Evolutionary conservation across 64 coral and sea anemone genomes (phyloP).

Genomic region (Dendronephthya gigantea): DNA sequence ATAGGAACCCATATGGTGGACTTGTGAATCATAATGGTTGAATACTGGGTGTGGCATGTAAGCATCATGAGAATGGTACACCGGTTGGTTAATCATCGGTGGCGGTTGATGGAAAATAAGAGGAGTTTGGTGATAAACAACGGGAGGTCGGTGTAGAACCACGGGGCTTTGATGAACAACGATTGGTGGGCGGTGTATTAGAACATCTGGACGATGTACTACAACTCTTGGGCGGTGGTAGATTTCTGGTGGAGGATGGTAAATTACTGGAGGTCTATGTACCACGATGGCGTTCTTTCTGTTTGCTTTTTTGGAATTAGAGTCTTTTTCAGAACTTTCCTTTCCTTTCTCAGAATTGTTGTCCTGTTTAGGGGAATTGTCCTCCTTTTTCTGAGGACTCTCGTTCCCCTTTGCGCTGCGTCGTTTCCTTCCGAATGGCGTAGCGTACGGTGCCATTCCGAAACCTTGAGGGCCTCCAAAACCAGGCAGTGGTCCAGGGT

Average conservation of each 20-base stretch:
- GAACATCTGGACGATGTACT: slow-evolving; percentile 80
- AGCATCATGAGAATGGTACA: slow-evolving; percentile 65
- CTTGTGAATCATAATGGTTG: slow-evolving; percentile 37
- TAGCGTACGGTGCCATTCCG: not conserved
- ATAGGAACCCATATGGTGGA: slow-evolving; percentile 55
- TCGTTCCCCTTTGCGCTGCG: not conserved
- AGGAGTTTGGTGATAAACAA: slow-evolving; percentile 78
- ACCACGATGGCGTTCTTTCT: slow-evolving; percentile 86
- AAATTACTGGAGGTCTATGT: slow-evolving; percentile 78
- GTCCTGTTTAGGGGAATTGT: not conserved
- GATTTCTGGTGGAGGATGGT: slow-evolving; percentile 87
- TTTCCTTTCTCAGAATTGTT: not conserved
- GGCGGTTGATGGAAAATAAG: slow-evolving; percentile 91
- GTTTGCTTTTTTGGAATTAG: slow-evolving; percentile 46
- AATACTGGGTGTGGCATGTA: slow-evolving; percentile 65
- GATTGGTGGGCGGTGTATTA: slow-evolving; percentile 74
- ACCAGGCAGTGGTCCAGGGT: slow-evolving; percentile 23
- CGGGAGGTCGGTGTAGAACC: slow-evolving; percentile 78
- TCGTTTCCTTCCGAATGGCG: not conserved
- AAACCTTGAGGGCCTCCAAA: not conserved
- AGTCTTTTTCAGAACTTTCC: not conserved
- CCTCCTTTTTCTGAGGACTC: not conserved
- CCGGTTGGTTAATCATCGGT: slow-evolving; percentile 63
- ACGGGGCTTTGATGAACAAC: slow-evolving; percentile 85
- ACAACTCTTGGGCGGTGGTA: slow-evolving; percentile 78